Percentiles rank a stretch among this genome's conserved stretches.
These are phyloP conservation scores for Phoenicopterus ruber DNA, from an alignment of 2,113 vertebrate species.

Conservation along the genomic window DNA sequence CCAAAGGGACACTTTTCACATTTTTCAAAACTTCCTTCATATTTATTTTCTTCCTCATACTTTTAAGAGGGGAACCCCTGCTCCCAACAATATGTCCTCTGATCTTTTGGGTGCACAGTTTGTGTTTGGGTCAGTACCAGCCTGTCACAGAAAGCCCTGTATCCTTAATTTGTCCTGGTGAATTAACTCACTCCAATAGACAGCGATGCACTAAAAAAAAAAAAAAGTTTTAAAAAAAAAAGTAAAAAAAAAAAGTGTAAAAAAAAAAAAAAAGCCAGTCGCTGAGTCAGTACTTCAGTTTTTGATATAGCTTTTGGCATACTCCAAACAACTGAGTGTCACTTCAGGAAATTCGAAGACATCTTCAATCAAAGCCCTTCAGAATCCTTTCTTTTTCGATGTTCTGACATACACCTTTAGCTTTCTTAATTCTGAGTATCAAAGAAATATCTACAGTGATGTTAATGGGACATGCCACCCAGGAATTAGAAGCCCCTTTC, in stretches of 20 bases:
- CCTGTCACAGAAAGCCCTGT: background rate
- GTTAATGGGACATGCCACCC: background rate
- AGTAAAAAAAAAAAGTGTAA: background rate
- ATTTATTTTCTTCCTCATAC: background rate
- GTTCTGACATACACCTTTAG: background rate
- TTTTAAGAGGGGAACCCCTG: background rate
- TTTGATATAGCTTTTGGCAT: background rate
- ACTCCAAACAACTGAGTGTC: background rate
- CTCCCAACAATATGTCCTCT: fast-evolving
- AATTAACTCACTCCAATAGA: background rate
- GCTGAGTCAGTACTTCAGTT: background rate
- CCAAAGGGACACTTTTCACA: background rate
- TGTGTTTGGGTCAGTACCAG: background rate
- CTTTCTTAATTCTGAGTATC: background rate
- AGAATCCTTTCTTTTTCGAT: background rate
- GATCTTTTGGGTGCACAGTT: background rate
- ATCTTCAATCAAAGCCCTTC: background rate
- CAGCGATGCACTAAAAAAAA: background rate
- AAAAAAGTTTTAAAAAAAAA: background rate
- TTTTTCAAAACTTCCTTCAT: background rate
- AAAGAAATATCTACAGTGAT: background rate
- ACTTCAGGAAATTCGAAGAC: background rate
- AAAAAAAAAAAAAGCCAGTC: too few species aligned
- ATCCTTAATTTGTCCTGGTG: background rate
- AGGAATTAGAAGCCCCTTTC: background rate